phyloP scores from a whole-genome alignment of 2,113 vertebrate genomes.

The Montifringilla adamsi region DNA sequence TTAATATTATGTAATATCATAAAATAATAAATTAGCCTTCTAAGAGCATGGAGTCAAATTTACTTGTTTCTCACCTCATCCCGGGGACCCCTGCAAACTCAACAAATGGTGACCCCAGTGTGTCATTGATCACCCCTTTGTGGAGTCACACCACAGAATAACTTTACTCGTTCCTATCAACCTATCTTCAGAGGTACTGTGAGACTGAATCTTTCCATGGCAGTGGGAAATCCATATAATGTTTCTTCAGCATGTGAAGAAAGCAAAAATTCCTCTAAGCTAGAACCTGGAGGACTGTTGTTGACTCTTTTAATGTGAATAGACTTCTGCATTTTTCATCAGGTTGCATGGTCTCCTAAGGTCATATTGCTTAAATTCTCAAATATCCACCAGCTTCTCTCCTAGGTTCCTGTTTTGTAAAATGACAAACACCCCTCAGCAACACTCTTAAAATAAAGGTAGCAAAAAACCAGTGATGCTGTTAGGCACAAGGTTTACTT shows the following conservation, averaged over 20 bases:
- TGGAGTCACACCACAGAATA: too few relatives aligned
- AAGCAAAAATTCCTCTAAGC: background rate
- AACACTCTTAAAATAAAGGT: background rate
- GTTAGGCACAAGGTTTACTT: background rate
- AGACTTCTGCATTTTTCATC: background rate
- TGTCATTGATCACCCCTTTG: too few relatives aligned
- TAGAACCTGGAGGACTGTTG: background rate
- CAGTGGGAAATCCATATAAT: background rate
- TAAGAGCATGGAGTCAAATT: too few relatives aligned
- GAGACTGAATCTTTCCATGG: background rate
- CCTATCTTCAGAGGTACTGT: background rate
- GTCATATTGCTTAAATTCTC: background rate
- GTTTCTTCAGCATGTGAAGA: background rate
- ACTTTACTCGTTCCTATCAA: background rate
- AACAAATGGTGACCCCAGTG: too few relatives aligned
- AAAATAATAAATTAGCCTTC: too few relatives aligned
- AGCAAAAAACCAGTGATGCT: background rate
- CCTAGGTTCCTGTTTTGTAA: background rate
- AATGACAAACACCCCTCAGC: background rate
- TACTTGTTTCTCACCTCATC: too few relatives aligned
- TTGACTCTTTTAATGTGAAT: background rate
- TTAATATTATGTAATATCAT: too few relatives aligned
- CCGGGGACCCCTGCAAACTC: too few relatives aligned
- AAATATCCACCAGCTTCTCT: background rate
- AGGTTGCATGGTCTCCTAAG: rapidly evolving